Percentiles rank a stretch among this genome's conserved stretches.
phyloP scores from a whole-genome alignment of 2,113 vertebrate species.

The Entelurus aequoreus region DNA sequence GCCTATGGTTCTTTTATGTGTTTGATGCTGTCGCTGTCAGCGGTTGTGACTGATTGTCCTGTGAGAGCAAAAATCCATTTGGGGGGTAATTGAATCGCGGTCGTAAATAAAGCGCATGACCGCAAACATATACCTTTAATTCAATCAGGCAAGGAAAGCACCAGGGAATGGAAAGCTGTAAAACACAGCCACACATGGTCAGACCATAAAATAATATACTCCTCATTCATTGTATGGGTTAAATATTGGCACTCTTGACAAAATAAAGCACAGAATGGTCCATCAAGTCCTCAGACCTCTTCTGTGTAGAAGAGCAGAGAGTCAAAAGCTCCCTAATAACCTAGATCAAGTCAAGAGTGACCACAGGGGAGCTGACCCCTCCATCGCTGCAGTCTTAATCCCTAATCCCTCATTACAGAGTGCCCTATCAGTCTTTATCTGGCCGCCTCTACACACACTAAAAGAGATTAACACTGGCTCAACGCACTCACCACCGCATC shows the following conservation, averaged over 20 bases:
- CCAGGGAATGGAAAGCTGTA: constrained; percentile 10
- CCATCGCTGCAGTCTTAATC: constrained; percentile 44
- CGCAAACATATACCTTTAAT: constrained; percentile 37
- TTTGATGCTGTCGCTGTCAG: constrained; percentile 42
- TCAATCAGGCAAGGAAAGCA: constrained; percentile 30
- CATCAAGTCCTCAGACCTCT: neutral
- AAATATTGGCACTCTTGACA: neutral
- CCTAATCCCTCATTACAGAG: constrained; percentile 66
- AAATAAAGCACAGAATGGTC: neutral
- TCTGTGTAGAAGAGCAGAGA: neutral
- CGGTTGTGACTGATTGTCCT: constrained; percentile 39
- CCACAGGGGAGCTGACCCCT: constrained; percentile 55
- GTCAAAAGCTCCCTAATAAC: constrained; percentile 16
- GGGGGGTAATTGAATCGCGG: constrained; percentile 51
- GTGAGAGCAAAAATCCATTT: constrained; percentile 52
- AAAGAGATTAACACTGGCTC: constrained; percentile 65
- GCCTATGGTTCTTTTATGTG: constrained; percentile 48
- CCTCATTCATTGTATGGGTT: neutral
- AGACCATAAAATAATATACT: neutral
- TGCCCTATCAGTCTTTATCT: constrained; percentile 49
- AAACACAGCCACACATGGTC: neutral
- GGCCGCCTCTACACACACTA: constrained; percentile 52
- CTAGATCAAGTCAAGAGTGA: constrained; percentile 42
- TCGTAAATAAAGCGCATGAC: constrained; percentile 49
- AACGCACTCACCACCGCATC: constrained; percentile 55